Evolutionary conservation across 2,888 invertebrate genomes (phyloP), one percentile per base, ranked within the genome.

Genomic region (Pristionchus exspectatus): DNA sequence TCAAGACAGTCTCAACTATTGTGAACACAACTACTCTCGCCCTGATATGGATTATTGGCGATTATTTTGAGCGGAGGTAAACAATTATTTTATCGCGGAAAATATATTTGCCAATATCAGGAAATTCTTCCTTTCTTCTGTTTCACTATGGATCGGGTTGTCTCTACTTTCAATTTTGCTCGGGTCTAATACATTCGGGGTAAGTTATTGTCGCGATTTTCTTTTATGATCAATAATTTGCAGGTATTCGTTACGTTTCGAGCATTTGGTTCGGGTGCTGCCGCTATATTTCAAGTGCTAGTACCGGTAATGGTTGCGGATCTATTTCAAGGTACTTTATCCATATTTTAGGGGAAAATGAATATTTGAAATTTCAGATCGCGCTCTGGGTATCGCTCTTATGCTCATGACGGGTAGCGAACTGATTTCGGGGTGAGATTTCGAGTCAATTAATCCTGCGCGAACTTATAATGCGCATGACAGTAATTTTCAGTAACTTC

Each of bases 201-300:
- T n/a, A 63, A n/a, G n/a, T 63, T 21, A 24, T 63, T 2, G 3
- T 63, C 10, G 10, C 24, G 24, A 10, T n/a, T 63, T 63, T 9
- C 63, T 24, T 24, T 63, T 1, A 63, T n/a, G 2, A 59, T 59
- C 59, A 24, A 69, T 69, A 2, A 7, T 72, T 72, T 12, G 21
- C 9, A 81, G 81, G 50, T 54, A n/a, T 81, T 81, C 50, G 81
- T 81, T 0, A 44, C 27, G 7, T 81, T 81, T 27, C 81, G 81
- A 14, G n/a, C 81, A 2, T n/a, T 81, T n/a, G 81, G 44, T 2
- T 24, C 81, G 12, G 44, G 44, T n/a, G 81, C 81, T 14, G n/a
- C 81, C 12, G 14, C 81, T 12, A 44, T 44, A 16, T 81, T 50
- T 50, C 44, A 44, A 14, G 50, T 81, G 14, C 33, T 81, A 9